These are phyloP conservation scores for Nyctereutes procyonoides DNA, from an alignment of 2,113 vertebrate genomes.

Conservation along the genomic window DNA sequence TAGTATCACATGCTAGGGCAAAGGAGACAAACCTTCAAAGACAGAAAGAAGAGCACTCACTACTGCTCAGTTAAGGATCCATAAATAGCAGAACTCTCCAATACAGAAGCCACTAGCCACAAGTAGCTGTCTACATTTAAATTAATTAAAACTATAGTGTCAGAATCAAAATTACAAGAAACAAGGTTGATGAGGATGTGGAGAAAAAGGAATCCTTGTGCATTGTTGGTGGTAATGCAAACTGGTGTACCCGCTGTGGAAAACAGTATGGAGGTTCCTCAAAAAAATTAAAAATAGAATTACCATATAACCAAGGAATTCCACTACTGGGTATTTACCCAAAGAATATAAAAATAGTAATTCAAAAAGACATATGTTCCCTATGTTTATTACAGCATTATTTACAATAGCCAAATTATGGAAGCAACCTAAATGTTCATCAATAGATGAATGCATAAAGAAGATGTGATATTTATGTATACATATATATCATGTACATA, in stretches of 20 bases:
- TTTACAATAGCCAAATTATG: background rate
- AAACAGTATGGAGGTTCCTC: background rate
- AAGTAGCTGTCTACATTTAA: slow-evolving; percentile 3
- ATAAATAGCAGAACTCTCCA: background rate
- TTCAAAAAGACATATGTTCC: background rate
- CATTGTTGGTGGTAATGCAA: background rate
- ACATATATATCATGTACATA: background rate
- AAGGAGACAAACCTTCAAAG: background rate
- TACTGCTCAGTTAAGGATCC: background rate
- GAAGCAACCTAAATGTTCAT: too few species aligned
- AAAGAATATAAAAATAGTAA: background rate
- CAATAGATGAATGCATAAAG: too few species aligned
- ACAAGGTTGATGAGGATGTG: background rate
- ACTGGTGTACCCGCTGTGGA: background rate
- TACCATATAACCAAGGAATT: background rate
- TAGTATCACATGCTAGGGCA: background rate
- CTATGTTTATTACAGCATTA: background rate
- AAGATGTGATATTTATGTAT: too few species aligned
- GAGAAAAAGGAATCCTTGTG: background rate
- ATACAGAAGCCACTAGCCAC: background rate
- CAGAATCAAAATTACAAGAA: background rate
- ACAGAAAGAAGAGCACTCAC: background rate
- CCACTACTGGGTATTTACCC: background rate
- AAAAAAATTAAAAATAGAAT: background rate
- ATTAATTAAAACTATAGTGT: background rate